Percentiles rank a stretch among this genome's conserved stretches.
Conservation (phyloP, 2,797 vertebrate genomes). For the Picus viridis region DNA sequence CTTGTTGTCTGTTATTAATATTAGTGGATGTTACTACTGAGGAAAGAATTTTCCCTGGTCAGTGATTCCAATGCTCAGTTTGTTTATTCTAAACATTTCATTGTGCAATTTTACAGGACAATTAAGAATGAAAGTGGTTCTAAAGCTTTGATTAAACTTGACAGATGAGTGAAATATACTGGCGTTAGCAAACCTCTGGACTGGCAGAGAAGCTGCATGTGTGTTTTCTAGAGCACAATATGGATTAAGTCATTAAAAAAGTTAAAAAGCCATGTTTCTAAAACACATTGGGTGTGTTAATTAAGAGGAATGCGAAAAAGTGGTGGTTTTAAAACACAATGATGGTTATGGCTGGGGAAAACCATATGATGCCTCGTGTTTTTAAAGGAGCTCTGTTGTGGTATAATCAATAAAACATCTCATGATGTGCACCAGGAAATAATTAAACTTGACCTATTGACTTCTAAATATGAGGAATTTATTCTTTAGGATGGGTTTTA, state of each 20-base stretch:
- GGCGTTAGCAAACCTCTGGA: neutral
- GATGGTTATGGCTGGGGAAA: neutral
- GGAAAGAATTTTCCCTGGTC: neutral
- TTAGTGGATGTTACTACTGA: neutral
- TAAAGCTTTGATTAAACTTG: neutral
- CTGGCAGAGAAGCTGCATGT: neutral
- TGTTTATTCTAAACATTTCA: neutral
- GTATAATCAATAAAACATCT: neutral
- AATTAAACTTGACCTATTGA: conserved; percentile 24
- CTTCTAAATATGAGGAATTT: neutral
- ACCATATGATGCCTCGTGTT: fast-evolving
- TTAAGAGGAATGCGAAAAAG: neutral
- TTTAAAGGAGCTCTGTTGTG: neutral
- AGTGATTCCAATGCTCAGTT: neutral
- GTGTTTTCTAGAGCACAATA: neutral
- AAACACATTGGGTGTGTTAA: neutral
- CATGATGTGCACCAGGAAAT: neutral
- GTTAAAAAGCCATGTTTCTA: neutral
- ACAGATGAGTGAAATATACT: neutral
- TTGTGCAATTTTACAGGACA: neutral
- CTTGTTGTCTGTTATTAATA: neutral
- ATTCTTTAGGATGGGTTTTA: neutral
- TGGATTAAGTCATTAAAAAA: neutral
- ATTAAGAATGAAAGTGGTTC: neutral
- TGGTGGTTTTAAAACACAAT: neutral